Evolutionary conservation across 2,797 vertebrate species (phyloP).

Genomic region (Valencia hispanica): DNA sequence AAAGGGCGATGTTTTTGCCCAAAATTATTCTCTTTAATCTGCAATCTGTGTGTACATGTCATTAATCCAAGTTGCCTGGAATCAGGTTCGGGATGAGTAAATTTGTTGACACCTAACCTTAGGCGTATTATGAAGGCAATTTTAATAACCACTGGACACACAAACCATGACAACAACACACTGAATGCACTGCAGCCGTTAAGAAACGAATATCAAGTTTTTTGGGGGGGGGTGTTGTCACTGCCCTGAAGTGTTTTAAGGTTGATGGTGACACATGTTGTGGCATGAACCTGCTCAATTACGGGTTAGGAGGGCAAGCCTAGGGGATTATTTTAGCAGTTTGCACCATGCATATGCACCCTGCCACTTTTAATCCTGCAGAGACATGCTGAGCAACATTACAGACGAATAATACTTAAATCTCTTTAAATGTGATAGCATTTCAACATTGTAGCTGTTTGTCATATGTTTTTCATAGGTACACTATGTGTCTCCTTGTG

Average conservation of each 20-base stretch:
- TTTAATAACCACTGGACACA: background rate
- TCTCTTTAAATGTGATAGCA: constrained; percentile 35
- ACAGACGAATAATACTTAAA: constrained; percentile 45
- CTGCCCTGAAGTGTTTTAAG: constrained; percentile 9
- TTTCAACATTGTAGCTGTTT: constrained; percentile 13
- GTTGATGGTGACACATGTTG: constrained; percentile 10
- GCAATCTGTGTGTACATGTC: constrained; percentile 1
- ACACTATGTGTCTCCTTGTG: background rate
- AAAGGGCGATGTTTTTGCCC: background rate
- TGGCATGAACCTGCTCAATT: constrained; percentile 6
- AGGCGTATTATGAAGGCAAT: background rate
- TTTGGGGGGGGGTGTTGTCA: too few relatives aligned
- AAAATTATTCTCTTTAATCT: background rate
- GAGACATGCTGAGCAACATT: background rate
- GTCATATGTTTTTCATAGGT: constrained; percentile 9
- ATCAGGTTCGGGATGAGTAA: constrained; percentile 6
- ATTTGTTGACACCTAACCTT: background rate
- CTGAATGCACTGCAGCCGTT: background rate
- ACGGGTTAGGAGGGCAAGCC: background rate
- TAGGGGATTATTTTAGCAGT: background rate
- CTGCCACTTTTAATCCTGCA: constrained; percentile 36
- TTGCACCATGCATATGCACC: background rate
- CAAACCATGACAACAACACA: background rate
- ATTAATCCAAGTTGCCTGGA: background rate
- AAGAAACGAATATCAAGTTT: background rate